Conservation (phyloP, 2,797 vertebrate genomes). For the Emys orbicularis region DNA sequence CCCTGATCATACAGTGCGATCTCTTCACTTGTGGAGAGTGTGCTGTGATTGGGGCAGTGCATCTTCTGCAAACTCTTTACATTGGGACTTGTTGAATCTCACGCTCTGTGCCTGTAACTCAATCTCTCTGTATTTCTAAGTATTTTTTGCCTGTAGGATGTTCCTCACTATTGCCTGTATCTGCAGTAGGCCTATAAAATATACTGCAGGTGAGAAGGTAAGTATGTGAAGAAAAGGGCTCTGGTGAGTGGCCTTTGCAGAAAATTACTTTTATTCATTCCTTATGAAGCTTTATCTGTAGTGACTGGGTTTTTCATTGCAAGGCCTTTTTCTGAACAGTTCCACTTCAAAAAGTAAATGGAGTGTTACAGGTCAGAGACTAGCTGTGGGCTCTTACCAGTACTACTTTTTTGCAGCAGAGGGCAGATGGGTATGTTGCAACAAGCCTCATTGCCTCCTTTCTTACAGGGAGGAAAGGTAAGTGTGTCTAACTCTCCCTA, state of each 20-base stretch:
- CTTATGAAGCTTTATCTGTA: conserved; percentile 71
- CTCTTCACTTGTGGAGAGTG: conserved; percentile 45
- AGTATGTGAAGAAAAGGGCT: conserved; percentile 93
- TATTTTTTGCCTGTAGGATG: conserved; percentile 94
- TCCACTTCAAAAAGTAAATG: conserved; percentile 81
- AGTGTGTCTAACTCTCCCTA: conserved; percentile 68
- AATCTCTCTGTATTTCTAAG: conserved; percentile 87
- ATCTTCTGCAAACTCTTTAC: conserved; percentile 69
- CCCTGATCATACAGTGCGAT: conserved; percentile 17
- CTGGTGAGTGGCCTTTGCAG: conserved; percentile 93
- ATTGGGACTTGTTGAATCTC: conserved; percentile 81
- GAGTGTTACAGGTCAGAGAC: conserved; percentile 82
- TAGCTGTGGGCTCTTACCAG: conserved; percentile 87
- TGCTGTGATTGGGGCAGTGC: conserved; percentile 49
- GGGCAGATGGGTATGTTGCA: conserved; percentile 82
- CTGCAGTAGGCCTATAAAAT: conserved; percentile 96
- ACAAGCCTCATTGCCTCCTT: conserved; percentile 66
- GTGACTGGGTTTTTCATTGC: conserved; percentile 89
- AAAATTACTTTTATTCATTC: conserved; percentile 80
- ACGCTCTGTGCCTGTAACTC: conserved; percentile 77
- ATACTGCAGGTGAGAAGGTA: conserved; percentile 94
- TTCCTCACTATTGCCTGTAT: conserved; percentile 93
- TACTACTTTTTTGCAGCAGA: conserved; percentile 82
- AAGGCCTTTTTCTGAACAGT: conserved; percentile 84
- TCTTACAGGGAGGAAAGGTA: conserved; percentile 74